Conservation (phyloP, 2,888 invertebrate genomes). For the Rhorus exstirpatorius region DNA sequence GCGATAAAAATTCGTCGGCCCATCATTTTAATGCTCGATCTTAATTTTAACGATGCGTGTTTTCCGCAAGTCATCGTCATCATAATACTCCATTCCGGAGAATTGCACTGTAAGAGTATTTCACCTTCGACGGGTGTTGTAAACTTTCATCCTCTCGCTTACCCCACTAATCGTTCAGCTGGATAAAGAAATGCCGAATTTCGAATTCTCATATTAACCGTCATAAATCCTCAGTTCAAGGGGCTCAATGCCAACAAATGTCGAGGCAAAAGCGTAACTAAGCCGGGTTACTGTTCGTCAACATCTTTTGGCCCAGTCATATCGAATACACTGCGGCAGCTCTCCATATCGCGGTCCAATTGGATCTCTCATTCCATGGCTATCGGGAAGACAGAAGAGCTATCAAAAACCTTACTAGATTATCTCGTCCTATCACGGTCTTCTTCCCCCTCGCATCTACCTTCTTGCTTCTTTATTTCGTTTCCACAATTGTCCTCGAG, state of each 20-base stretch:
- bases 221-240: constrained; percentile 2
- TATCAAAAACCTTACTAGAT: constrained; percentile 54
- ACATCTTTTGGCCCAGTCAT: constrained; percentile 46
- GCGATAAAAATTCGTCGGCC: background rate
- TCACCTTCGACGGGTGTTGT: too few relatives aligned
- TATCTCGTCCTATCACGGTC: constrained; percentile 27
- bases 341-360: constrained; percentile 10
- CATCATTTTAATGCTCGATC: background rate
- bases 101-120: too few relatives aligned
- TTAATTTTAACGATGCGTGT: too few relatives aligned
- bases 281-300: constrained; percentile 55
- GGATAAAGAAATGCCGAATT: background rate
- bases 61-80: too few relatives aligned
- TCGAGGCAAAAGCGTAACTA: constrained; percentile 9
- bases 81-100: too few relatives aligned
- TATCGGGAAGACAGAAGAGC: constrained; percentile 10
- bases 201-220: background rate
- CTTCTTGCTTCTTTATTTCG: constrained; percentile 30
- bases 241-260: background rate
- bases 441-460: background rate
- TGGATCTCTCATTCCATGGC: constrained; percentile 47
- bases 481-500: constrained; percentile 25
- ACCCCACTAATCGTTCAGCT: background rate
- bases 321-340: background rate
- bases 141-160: too few relatives aligned